phyloP scores from a whole-genome alignment of 1,140 invertebrate species.

The Ostrea edulis region DNA sequence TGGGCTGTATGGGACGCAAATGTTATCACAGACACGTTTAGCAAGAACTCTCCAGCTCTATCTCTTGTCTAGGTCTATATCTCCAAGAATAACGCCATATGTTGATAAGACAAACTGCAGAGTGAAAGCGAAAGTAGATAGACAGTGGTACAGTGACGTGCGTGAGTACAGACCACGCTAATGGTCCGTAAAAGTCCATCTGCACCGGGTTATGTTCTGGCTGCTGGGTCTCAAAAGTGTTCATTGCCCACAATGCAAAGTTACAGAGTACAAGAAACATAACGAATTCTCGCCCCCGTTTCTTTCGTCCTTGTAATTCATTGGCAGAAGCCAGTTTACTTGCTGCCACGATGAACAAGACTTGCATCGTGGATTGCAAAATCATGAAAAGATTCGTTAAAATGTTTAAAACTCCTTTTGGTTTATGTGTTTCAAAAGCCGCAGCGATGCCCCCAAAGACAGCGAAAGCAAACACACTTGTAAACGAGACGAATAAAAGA shows the following conservation, averaged over 20 bases:
- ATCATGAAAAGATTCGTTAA: constrained; percentile 82
- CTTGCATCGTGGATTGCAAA: constrained; percentile 93
- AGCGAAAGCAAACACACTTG: constrained; percentile 94
- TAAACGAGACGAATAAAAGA: constrained; percentile 92
- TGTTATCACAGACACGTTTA: not conserved
- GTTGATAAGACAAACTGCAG: constrained; percentile 73
- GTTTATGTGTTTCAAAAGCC: constrained; percentile 82
- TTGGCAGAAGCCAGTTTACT: constrained; percentile 89
- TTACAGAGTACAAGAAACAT: constrained; percentile 97
- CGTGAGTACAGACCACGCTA: constrained; percentile 70
- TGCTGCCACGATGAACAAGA: constrained; percentile 87
- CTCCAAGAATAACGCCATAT: constrained; percentile 74
- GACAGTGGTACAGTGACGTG: constrained; percentile 70
- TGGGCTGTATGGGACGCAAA: no score
- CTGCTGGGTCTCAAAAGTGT: constrained; percentile 72
- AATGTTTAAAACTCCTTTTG: constrained; percentile 58
- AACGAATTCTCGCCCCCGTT: constrained; percentile 95
- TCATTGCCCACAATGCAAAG: constrained; percentile 74
- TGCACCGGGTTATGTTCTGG: constrained; percentile 69
- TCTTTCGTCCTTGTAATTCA: constrained; percentile 93
- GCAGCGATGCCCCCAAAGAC: constrained; percentile 96
- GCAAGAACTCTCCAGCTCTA: constrained; percentile 3
- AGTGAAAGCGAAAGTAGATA: constrained; percentile 74
- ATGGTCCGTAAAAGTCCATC: constrained; percentile 67
- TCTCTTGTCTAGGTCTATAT: not conserved